Evolutionary conservation across 2,797 vertebrate species (phyloP), one percentile per base, ranked within the genome.

Genomic region (Geotrypetes seraphini): DNA sequence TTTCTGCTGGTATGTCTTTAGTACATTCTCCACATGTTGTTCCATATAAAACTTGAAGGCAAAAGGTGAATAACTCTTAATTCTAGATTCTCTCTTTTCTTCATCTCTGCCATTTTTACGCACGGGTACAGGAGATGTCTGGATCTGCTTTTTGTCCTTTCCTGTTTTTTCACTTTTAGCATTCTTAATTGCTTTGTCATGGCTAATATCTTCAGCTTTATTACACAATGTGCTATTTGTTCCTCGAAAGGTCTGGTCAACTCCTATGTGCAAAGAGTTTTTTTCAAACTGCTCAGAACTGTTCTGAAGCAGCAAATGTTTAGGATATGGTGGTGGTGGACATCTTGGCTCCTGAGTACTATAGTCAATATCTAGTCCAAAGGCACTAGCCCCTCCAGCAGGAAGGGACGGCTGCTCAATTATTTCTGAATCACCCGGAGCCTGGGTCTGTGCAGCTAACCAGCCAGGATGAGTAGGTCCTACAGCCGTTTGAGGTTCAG

Each of bases 1-100:
- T 61, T 97, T 98, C 70, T 99, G 96, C 68, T 97, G 92, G 75
- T 97, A 85, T 30, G 91, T 97, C 69, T 99, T 99, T 66, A 99
- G 88, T 56, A 99, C 86, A 0, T 99, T 99, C 66, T 99, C 96
- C 35, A 99, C 88, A 13, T 99, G 95, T 51, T 99, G 96, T 56
- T 98, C 96, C 96, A 99, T 99, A 69, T 96, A 99, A 71, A 99
- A 99, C 62, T 98, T 98, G 54, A 96, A 99, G 16, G 96, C 96
- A 12, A 90, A 97, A 0, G 96, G 96, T 0, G 96, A 99, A 62
- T 98, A 99, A 59, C 89, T 96, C 65, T 97, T 99, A 66, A 98
- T 97, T 28, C 93, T 89, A 0, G 96, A 99, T 49, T 96, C 94
- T 25, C 94, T 73, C 69, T 96, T 97, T 57, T 98, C 94, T 43